Evolutionary conservation across 2,797 vertebrate species (phyloP).

Genomic region (Clarias fuscus): DNA sequence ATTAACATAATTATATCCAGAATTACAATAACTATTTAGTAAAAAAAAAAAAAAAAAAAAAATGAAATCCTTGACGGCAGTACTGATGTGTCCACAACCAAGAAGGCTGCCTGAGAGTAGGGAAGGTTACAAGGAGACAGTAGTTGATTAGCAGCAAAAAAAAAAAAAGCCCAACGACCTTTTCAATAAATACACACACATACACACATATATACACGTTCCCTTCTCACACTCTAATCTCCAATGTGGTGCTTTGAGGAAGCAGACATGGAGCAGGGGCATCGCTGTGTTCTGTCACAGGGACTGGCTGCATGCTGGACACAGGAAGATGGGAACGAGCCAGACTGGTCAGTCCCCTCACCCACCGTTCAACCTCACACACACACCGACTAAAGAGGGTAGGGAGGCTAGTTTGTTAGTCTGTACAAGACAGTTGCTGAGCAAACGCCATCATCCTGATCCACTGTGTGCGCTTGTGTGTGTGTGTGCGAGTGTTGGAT

Average conservation of each 20-base stretch:
- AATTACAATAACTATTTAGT: constrained; percentile 33
- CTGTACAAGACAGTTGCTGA: constrained; percentile 54
- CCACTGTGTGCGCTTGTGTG: constrained; percentile 54
- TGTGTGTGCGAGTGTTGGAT: not conserved
- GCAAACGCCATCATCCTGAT: constrained; percentile 50
- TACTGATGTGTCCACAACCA: constrained; percentile 73
- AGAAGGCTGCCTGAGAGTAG: constrained; percentile 25
- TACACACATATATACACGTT: constrained; percentile 50
- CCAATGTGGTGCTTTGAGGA: not conserved
- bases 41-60: not conserved
- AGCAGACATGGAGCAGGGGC: constrained; percentile 75
- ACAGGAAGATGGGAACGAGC: constrained; percentile 68
- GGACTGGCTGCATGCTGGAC: constrained; percentile 78
- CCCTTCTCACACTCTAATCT: constrained; percentile 44
- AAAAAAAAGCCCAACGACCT: constrained; percentile 68
- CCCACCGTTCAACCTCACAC: constrained; percentile 11
- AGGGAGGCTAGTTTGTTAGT: constrained; percentile 57
- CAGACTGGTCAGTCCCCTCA: constrained; percentile 77
- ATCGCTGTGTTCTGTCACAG: constrained; percentile 65
- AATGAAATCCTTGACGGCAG: constrained; percentile 62
- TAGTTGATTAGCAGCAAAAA: constrained; percentile 98
- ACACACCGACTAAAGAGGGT: constrained; percentile 41
- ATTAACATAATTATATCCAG: constrained; percentile 57
- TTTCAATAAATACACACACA: constrained; percentile 89
- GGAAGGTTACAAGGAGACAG: constrained; percentile 93